phyloP scores from a whole-genome alignment of 2,797 vertebrate species.

The Moxostoma hubbsi region DNA sequence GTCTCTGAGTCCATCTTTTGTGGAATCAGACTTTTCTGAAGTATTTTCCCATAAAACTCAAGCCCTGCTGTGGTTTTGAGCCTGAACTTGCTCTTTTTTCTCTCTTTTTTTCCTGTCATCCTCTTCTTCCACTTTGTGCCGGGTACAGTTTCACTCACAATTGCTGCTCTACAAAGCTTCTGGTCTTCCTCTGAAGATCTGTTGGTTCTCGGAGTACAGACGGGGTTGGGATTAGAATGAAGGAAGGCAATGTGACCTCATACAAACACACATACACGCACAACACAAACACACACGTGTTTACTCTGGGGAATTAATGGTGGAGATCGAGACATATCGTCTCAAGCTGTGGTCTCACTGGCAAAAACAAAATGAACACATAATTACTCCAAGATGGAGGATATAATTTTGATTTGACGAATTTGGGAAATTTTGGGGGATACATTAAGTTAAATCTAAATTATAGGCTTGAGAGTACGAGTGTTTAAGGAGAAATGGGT shows the following conservation, averaged over 20 bases:
- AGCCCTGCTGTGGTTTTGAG: conserved; percentile 59
- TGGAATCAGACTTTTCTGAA: conserved; percentile 60
- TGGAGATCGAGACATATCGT: conserved; percentile 51
- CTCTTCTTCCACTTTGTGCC: conserved; percentile 30
- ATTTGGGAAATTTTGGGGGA: conserved; percentile 58
- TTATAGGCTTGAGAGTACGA: conserved; percentile 58
- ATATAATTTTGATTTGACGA: conserved; percentile 62
- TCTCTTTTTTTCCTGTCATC: conserved; percentile 39
- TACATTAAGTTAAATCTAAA: conserved; percentile 59
- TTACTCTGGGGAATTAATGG: conserved; percentile 25
- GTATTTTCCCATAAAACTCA: conserved; percentile 68
- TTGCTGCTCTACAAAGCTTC: conserved; percentile 42
- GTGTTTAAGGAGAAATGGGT: conserved; percentile 54
- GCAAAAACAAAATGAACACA: conserved; percentile 55
- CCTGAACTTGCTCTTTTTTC: conserved; percentile 38
- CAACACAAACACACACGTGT: conserved; percentile 37
- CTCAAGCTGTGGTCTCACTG: conserved; percentile 58
- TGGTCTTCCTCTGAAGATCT: conserved; percentile 51
- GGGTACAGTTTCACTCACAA: conserved; percentile 52
- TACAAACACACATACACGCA: conserved; percentile 45
- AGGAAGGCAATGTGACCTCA: conserved; percentile 52
- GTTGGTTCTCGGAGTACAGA: conserved; percentile 18
- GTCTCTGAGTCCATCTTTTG: conserved; percentile 33
- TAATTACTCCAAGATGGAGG: conserved; percentile 64
- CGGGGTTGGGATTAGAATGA: conserved; percentile 36